Evolutionary conservation across 2,797 vertebrate species (phyloP).

Genomic region (Cossypha polioptera): DNA sequence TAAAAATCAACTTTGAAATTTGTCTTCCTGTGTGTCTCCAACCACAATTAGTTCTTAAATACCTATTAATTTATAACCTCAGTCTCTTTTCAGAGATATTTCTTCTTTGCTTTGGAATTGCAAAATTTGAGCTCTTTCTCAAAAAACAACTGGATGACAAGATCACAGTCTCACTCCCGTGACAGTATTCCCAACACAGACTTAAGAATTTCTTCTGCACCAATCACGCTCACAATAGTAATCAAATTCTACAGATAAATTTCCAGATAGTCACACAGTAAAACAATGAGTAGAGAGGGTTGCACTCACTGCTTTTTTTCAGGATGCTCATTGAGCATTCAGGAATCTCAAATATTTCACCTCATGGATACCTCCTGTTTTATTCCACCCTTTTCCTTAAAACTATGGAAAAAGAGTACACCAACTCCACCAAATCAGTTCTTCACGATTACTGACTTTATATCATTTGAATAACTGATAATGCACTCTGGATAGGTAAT

Average conservation of each 20-base stretch:
- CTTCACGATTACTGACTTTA: neutral
- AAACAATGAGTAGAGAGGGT: neutral
- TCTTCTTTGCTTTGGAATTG: neutral
- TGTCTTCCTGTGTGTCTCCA: neutral
- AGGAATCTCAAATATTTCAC: neutral
- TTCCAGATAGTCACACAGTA: neutral
- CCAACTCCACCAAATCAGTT: neutral
- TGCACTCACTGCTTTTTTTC: neutral
- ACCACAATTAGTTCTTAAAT: neutral
- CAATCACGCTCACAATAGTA: neutral
- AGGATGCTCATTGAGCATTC: neutral
- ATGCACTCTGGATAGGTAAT: neutral
- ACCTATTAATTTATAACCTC: neutral
- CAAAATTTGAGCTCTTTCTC: neutral
- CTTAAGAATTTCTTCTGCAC: neutral
- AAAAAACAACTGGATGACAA: neutral
- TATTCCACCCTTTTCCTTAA: neutral
- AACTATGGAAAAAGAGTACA: neutral
- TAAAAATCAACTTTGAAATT: neutral
- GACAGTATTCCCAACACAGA: neutral
- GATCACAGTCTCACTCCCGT: fast-evolving
- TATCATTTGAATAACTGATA: neutral
- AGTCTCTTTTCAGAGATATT: neutral
- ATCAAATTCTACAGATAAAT: neutral
- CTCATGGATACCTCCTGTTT: neutral